Percentiles rank a stretch among this genome's conserved stretches.
These are phyloP conservation scores for Rhynchonycteris naso DNA, from an alignment of 2,797 vertebrate species.

Conservation along the genomic window DNA sequence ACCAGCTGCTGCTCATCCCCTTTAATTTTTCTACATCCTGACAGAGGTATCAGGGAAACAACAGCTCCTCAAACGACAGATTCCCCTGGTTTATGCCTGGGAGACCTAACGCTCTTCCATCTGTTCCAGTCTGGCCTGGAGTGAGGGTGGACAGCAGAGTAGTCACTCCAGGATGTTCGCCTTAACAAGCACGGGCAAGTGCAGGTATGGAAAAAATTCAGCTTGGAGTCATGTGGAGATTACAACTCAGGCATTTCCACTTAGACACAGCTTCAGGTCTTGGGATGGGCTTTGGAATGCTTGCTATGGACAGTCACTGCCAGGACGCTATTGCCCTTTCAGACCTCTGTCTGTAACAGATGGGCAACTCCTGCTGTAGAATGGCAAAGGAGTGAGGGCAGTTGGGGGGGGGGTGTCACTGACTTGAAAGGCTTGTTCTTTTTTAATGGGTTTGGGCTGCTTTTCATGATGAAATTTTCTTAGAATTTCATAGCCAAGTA, in stretches of 20 bases:
- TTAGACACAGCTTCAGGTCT: constrained; percentile 17
- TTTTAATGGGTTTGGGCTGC: neutral
- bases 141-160: neutral
- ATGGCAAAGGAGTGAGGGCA: constrained; percentile 4
- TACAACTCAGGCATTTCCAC: neutral
- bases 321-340: neutral
- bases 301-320: neutral
- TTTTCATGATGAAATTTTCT: constrained; percentile 21
- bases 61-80: neutral
- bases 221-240: neutral
- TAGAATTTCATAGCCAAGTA: neutral
- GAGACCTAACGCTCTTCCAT: neutral
- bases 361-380: neutral
- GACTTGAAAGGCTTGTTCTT: constrained; percentile 27
- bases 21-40: constrained; percentile 30
- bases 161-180: neutral
- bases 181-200: neutral
- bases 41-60: constrained; percentile 56
- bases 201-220: neutral
- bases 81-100: neutral
- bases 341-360: neutral
- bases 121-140: accelerated
- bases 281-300: neutral
- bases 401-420: neutral
- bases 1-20: constrained; percentile 1